These are phyloP conservation scores for Plectropomus leopardus DNA, from an alignment of 2,113 vertebrate genomes.

Conservation along the genomic window DNA sequence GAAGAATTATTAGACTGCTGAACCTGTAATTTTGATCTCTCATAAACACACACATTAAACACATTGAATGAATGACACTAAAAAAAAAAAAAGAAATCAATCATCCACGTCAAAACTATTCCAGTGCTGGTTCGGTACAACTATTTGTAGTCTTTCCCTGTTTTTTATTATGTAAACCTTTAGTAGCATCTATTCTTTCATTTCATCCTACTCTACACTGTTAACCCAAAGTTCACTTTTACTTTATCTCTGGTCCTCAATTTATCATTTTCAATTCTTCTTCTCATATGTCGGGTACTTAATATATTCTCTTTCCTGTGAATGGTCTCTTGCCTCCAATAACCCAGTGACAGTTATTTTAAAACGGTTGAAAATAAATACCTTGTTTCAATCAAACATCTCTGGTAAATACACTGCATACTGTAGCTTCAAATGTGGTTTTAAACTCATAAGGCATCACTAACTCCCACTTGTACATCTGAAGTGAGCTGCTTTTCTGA, in stretches of 20 bases:
- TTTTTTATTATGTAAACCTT: neutral
- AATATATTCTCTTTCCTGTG: conserved; percentile 23
- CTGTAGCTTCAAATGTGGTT: conserved; percentile 24
- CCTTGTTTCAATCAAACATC: neutral
- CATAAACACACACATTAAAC: too few relatives aligned
- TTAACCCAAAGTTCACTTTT: conserved; percentile 5
- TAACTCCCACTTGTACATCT: conserved; percentile 19
- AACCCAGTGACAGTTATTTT: conserved; percentile 25
- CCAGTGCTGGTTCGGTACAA: neutral
- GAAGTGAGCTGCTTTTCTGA: conserved; percentile 34
- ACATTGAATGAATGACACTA: too few relatives aligned
- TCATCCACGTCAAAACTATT: too few relatives aligned
- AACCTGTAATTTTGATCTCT: too few relatives aligned
- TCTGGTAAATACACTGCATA: neutral
- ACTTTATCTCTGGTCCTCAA: neutral
- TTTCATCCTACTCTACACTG: neutral
- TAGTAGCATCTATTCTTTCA: conserved; percentile 7
- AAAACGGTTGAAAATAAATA: too few relatives aligned
- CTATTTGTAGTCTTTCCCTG: neutral
- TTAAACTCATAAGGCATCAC: conserved; percentile 40
- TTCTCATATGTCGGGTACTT: conserved; percentile 21
- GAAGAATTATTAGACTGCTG: too few relatives aligned
- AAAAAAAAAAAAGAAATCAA: too few relatives aligned
- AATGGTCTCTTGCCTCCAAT: conserved; percentile 32
- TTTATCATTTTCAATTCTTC: conserved; percentile 34